Evolutionary conservation across 2,888 invertebrate species (phyloP), one percentile per base, ranked within the genome.

Genomic region (Cancer borealis): DNA sequence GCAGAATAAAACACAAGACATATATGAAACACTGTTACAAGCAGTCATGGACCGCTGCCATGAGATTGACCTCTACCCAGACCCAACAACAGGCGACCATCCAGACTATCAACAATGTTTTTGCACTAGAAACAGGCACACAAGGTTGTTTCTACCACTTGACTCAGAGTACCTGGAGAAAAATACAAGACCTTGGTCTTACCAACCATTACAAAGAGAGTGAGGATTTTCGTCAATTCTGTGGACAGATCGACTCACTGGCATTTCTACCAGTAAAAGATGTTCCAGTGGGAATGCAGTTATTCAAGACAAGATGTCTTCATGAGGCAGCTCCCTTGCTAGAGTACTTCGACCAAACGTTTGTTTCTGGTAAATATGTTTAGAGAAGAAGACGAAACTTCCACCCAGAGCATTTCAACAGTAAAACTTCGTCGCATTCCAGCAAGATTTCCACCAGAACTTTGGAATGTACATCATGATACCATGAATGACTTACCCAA

Each of bases 241-340:
- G 84, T 84, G 92, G 92, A 79, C 84, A 92, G 84, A 92, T 92
- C 45, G 46, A 92, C 84, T 92, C 92, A 92, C 3, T 73, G 46
- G 92, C 47, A 73, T 92, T 92, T 92, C 12, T 92, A 92, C 84
- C 84, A 79, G 92, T 92, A 84, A 47, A 92, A 79, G 84, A 92
- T 92, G 39, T 39, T 39, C 39, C 39, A 39, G 39, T 2, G 39
- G 39, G 39, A 39, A 39, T 39, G 39, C 39, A 49, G 60, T 46
- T 79, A 84, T 47, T 79, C 60, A 91, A 91, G 91, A 26, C 66
- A 66, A 91, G 91, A 91, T 54, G 39, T 91, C 60, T 46, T 79
- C 84, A 92, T 26, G 92, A 92, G 47, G 47, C 92, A 90, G 92
- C 84, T 92, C 92, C 92, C 39, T 26, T 92, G 92, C 47, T 84